Conservation (phyloP, 2,888 invertebrate genomes). For the Diplazon laetatorius region DNA sequence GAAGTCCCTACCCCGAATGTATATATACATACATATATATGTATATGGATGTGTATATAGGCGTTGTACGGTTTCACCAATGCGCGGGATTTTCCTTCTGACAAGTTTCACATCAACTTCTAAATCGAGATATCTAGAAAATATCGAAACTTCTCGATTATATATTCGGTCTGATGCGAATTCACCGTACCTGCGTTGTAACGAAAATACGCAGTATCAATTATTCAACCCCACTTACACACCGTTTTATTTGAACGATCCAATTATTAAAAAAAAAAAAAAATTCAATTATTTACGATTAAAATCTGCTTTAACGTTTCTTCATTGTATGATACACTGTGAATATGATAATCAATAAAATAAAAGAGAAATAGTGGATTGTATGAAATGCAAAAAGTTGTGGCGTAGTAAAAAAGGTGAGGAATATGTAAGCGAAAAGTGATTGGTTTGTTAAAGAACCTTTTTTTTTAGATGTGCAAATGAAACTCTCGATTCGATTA, state of each 20-base stretch:
- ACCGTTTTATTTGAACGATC: not conserved
- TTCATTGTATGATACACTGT: too few relatives aligned
- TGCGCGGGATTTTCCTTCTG: constrained; percentile 45
- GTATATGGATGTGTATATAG: too few relatives aligned
- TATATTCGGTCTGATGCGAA: constrained; percentile 38
- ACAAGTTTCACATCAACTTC: constrained; percentile 50
- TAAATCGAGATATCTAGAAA: constrained; percentile 17
- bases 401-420: too few relatives aligned
- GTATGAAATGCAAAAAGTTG: too few relatives aligned
- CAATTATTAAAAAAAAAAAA: too few relatives aligned
- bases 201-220: constrained; percentile 1
- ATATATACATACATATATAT: constrained; percentile 1
- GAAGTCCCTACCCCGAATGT: constrained; percentile 23
- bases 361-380: too few relatives aligned
- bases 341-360: not conserved
- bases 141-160: constrained; percentile 31
- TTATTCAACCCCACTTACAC: not conserved
- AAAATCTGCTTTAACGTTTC: not conserved
- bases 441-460: too few relatives aligned
- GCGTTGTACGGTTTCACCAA: constrained; percentile 10
- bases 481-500: too few relatives aligned
- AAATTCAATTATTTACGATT: too few relatives aligned
- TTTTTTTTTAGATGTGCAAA: too few relatives aligned
- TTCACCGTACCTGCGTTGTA: constrained; percentile 5
- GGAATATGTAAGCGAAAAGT: too few relatives aligned